phyloP scores from a whole-genome alignment of 2,113 vertebrate genomes.

The Etheostoma cragini region DNA sequence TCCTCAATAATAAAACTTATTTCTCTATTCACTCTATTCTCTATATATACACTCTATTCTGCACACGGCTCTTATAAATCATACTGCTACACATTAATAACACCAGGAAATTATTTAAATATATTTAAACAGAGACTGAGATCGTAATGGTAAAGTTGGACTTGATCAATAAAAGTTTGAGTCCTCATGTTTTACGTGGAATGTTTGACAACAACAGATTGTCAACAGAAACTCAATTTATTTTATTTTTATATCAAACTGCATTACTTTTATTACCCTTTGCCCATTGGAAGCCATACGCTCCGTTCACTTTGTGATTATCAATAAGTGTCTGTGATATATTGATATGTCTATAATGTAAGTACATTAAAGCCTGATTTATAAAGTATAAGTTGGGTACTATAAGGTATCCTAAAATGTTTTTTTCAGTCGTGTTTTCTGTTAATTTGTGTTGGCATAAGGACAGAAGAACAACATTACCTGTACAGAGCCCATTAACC shows the following conservation, averaged over 20 bases:
- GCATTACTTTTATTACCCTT: not conserved
- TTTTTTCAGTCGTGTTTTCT: not conserved
- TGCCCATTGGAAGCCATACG: not conserved
- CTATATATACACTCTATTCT: not conserved
- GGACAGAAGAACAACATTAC: not conserved
- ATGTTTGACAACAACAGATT: not conserved
- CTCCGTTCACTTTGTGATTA: not conserved
- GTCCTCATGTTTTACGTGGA: not conserved
- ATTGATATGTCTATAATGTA: not conserved
- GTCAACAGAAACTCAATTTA: too few species aligned
- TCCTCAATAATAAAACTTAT: slow-evolving; percentile 29
- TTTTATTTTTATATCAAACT: not conserved
- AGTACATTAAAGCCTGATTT: not conserved
- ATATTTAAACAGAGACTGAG: slow-evolving; percentile 14
- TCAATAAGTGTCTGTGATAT: not conserved
- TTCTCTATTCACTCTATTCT: not conserved
- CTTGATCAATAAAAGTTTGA: not conserved
- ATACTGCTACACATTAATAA: slow-evolving; percentile 15
- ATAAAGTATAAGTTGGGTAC: not conserved
- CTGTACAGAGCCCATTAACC: not conserved
- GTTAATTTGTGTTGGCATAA: too few species aligned
- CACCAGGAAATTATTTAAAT: slow-evolving; percentile 34
- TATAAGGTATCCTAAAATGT: not conserved
- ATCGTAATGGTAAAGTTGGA: not conserved
- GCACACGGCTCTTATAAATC: slow-evolving; percentile 8